phyloP scores from a whole-genome alignment of 2,797 vertebrate genomes.

The Denticeps clupeoides region DNA sequence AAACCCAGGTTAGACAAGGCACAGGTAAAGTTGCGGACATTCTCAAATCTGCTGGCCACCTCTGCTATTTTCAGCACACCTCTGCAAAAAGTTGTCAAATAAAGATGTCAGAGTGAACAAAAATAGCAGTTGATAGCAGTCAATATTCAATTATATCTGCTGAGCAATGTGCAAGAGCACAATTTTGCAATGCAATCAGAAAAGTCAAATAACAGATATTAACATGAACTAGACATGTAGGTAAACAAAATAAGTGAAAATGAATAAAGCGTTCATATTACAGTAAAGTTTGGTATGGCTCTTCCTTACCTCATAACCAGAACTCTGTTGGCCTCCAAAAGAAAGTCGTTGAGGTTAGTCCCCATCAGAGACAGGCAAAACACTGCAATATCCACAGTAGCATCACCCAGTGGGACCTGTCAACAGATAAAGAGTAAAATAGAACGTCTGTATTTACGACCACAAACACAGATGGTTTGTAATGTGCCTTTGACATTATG shows the following conservation, averaged over 20 bases:
- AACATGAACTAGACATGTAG: too few species aligned
- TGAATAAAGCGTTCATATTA: too few species aligned
- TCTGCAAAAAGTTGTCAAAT: conserved; percentile 41
- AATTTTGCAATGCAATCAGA: too few species aligned
- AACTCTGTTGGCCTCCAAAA: conserved; percentile 81
- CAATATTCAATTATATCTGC: too few species aligned
- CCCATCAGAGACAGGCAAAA: conserved; percentile 96
- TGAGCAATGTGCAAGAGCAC: too few species aligned
- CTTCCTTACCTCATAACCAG: conserved; percentile 66
- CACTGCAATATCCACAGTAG: conserved; percentile 74
- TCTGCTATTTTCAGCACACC: conserved; percentile 83
- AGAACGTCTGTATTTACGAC: too few species aligned
- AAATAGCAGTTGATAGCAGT: too few species aligned
- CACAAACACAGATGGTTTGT: too few species aligned
- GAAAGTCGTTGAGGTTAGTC: conserved; percentile 81
- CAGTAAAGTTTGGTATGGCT: neutral
- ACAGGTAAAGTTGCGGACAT: conserved; percentile 56
- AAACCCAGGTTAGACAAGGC: conserved; percentile 73
- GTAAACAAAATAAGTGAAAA: too few species aligned
- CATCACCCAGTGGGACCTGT: conserved; percentile 72
- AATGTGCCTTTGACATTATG: too few species aligned
- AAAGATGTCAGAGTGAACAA: neutral
- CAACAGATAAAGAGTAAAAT: neutral
- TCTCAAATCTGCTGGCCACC: conserved; percentile 83
- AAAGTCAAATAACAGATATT: too few species aligned